Evolutionary conservation across 2,888 invertebrate genomes (phyloP), one percentile per base, ranked within the genome.

Genomic region (Phaonia tiefii): DNA sequence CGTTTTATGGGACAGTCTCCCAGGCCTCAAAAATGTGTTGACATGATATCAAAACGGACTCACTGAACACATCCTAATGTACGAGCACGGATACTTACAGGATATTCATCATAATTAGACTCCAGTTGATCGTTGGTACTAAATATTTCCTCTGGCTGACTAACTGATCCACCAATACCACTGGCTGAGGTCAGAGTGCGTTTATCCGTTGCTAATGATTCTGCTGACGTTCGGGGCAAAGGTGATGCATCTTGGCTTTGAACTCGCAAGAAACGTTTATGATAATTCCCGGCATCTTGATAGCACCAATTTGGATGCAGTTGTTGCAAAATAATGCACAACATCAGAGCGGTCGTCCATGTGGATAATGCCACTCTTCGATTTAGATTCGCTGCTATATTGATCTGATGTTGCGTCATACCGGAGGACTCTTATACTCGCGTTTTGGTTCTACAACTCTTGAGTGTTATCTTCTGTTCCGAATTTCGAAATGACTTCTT

Each of bases 51-150:
- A n/a, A n/a, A n/a, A n/a, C n/a, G n/a, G n/a, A n/a, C n/a, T n/a
- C 37, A 37, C 37, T 10, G 37, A 7, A 37, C 20, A 51, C 8
- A 58, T 13, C 3, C 58, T 17, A 20, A 60, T 31, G 15, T 60
- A 4, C 39, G 13, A n/a, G 2, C 44, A 44, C n/a, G 4, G 20
- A 20, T 25, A 87, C 89, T 85, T 85, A 90, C 90, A 85, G 90
- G 90, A 85, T 90, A 90, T 83, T 90, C 90, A 82, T 90, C 90
- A 74, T 89, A 90, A 84, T 86, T 87, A 69, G 86, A 86, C 74
- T 88, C 87, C n/a, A 85, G 56, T 54, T 85, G 77, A 66, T 85
- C 86, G 69, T 84, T 85, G 25, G 85, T 83, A 76, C 85, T 87
- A 44, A 88, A 87, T 51, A 89, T 86, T 84, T 89, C 88, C 84